Conservation (phyloP, 2,888 invertebrate genomes). For the Oxycera nigricornis region DNA sequence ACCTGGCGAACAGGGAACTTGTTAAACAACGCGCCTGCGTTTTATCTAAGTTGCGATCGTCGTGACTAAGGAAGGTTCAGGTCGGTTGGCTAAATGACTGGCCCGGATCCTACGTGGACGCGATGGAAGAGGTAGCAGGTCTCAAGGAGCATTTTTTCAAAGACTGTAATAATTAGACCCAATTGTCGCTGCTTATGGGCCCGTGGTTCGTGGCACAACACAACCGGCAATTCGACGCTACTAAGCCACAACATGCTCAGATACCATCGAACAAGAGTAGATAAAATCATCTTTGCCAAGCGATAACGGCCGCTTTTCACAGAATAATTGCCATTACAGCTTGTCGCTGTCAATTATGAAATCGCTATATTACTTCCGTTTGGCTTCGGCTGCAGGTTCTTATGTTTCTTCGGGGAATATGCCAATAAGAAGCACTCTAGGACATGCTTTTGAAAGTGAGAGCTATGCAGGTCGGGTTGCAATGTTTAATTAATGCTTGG, state of each 20-base stretch:
- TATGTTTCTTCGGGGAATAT: neutral
- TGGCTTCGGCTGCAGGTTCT: slow-evolving; percentile 15
- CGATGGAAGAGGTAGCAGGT: neutral
- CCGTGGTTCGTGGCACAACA: neutral
- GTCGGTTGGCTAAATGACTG: slow-evolving; percentile 18
- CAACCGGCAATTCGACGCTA: slow-evolving; percentile 7
- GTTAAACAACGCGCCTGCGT: slow-evolving; percentile 37
- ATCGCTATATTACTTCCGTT: slow-evolving; percentile 24
- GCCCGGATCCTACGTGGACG: slow-evolving; percentile 19
- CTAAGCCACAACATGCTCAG: slow-evolving; percentile 9
- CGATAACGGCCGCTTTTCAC: slow-evolving; percentile 20
- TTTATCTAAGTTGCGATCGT: slow-evolving; percentile 32
- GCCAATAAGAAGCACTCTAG: slow-evolving; percentile 1
- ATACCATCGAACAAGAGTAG: slow-evolving; percentile 26
- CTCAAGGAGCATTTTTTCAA: slow-evolving; percentile 16
- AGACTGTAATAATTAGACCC: slow-evolving; percentile 35
- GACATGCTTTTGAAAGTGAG: neutral
- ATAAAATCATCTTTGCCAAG: slow-evolving; percentile 16
- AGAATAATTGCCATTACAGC: slow-evolving; percentile 24
- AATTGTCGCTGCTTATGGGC: slow-evolving; percentile 34
- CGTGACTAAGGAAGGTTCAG: neutral
- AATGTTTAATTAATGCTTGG: neutral
- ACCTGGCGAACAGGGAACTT: slow-evolving; percentile 31
- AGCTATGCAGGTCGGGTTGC: neutral
- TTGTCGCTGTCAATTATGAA: slow-evolving; percentile 36